Evolutionary conservation across 2,113 vertebrate species (phyloP).

Genomic region (Marmota monax): DNA sequence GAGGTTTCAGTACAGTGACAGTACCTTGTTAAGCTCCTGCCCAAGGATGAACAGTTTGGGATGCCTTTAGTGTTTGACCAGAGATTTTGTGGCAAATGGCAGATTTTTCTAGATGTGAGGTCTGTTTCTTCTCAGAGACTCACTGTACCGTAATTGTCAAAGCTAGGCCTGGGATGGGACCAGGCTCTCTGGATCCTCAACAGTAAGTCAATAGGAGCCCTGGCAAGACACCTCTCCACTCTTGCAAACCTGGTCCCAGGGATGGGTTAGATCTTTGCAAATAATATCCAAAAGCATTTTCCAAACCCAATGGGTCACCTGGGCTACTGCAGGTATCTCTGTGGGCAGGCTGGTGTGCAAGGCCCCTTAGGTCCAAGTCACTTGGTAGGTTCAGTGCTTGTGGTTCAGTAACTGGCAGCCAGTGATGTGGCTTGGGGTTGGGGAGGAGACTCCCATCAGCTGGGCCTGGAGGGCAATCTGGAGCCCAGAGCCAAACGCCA

Average conservation of each 20-base stretch:
- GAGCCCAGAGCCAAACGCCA: background rate
- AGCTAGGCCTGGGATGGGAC: background rate
- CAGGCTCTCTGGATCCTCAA: background rate
- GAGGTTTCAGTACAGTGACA: background rate
- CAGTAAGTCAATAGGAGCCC: background rate
- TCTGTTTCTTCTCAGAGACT: background rate
- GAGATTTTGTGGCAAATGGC: background rate
- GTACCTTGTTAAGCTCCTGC: background rate
- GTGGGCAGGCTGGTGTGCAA: background rate
- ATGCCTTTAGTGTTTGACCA: background rate
- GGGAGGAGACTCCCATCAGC: background rate
- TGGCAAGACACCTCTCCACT: too few relatives aligned
- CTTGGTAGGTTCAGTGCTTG: background rate
- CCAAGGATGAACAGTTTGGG: background rate
- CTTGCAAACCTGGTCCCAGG: background rate
- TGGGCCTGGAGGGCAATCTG: background rate
- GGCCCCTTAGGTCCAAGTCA: background rate
- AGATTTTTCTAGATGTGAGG: background rate
- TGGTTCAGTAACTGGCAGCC: background rate
- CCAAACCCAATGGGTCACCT: background rate
- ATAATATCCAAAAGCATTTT: background rate
- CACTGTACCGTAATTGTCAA: background rate
- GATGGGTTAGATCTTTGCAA: background rate
- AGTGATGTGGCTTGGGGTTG: background rate
- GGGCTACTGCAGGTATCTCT: background rate